These are phyloP conservation scores for Lacerta agilis DNA, from an alignment of 2,797 vertebrate genomes.

Conservation along the genomic window DNA sequence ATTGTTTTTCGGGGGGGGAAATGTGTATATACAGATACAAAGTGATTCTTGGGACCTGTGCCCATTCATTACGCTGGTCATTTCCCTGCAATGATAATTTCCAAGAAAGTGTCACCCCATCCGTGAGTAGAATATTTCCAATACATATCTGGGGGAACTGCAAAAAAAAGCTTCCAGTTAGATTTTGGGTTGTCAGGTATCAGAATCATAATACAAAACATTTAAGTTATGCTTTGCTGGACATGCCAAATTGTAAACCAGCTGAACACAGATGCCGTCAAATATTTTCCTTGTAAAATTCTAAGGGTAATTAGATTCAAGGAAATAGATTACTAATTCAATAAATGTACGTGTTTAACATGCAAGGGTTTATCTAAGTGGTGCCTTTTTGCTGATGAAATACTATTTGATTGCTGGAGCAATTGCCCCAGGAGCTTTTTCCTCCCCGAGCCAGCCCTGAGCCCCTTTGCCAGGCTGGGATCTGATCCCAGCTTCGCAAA, in stretches of 20 bases:
- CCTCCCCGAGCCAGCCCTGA: too few relatives aligned
- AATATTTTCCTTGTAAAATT: constrained; percentile 69
- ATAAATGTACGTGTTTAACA: not conserved
- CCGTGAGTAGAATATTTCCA: constrained; percentile 39
- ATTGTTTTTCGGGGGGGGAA: too few relatives aligned
- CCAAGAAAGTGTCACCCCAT: not conserved
- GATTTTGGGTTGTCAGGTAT: not conserved
- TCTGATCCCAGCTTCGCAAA: too few relatives aligned
- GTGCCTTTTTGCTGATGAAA: too few relatives aligned
- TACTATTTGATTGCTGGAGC: too few relatives aligned
- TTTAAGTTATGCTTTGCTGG: constrained; percentile 45
- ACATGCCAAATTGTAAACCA: constrained; percentile 31
- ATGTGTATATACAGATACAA: too few relatives aligned
- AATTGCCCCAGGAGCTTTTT: too few relatives aligned
- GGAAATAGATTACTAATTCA: constrained; percentile 64
- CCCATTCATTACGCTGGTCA: too few relatives aligned
- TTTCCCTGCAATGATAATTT: not conserved
- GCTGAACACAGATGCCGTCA: constrained; percentile 49
- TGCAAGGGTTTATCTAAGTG: too few relatives aligned
- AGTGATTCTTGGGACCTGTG: too few relatives aligned
- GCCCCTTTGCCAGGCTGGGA: too few relatives aligned
- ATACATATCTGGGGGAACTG: not conserved
- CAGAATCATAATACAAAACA: not conserved
- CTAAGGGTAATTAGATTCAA: constrained; percentile 72
- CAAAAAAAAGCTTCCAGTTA: not conserved